phyloP scores from a whole-genome alignment of 1,140 invertebrate genomes.

The Penaeus vannamei region DNA sequence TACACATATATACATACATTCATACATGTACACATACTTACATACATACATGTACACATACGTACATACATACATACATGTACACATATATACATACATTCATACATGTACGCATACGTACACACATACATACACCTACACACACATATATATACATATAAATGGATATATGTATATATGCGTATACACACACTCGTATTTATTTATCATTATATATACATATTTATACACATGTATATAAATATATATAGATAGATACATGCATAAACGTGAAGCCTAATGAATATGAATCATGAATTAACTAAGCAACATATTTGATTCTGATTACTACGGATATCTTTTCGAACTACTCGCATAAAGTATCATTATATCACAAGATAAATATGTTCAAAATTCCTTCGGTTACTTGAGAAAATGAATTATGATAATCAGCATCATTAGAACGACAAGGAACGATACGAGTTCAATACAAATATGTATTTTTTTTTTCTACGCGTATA shows the following conservation, averaged over 20 bases:
- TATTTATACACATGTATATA: not conserved
- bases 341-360: too few relatives aligned
- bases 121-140: not conserved
- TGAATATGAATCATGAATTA: not conserved
- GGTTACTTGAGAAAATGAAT: too few relatives aligned
- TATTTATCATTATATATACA: not conserved
- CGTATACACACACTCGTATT: not conserved
- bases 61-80: not conserved
- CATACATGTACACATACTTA: not conserved
- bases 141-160: not conserved
- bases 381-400: too few relatives aligned
- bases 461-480: not conserved
- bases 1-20: constrained; percentile 6
- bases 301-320: not conserved
- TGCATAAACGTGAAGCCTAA: not conserved
- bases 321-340: not conserved
- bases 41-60: not conserved
- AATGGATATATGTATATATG: not conserved
- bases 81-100: not conserved
- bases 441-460: too few relatives aligned
- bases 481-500: not conserved
- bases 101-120: not conserved
- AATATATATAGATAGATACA: not conserved
- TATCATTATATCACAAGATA: too few relatives aligned
- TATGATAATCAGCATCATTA: too few relatives aligned